Evolutionary conservation across 2,888 invertebrate species (phyloP).

Genomic region (Ecliptopera silaceata): DNA sequence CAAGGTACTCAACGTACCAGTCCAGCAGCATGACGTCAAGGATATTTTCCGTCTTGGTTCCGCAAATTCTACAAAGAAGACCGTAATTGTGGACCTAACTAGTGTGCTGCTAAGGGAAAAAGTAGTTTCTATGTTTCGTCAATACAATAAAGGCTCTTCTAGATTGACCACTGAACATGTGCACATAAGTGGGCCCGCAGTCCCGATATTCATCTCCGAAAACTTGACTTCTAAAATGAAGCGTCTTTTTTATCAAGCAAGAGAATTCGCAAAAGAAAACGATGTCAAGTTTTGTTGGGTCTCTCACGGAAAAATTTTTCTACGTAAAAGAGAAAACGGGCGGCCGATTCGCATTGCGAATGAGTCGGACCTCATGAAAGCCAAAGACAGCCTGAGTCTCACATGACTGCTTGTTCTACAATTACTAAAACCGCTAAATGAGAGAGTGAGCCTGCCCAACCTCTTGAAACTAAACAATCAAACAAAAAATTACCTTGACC

Average conservation of each 20-base stretch:
- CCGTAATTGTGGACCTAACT: background rate
- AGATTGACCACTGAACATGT: constrained; percentile 1
- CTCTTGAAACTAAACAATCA: too few relatives aligned
- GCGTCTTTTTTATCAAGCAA: background rate
- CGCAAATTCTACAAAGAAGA: background rate
- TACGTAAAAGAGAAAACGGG: background rate
- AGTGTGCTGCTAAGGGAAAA: background rate
- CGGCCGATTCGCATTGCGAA: background rate
- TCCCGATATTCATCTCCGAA: constrained; percentile 1
- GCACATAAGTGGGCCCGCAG: background rate
- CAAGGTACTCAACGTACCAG: background rate
- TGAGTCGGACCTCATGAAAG: background rate
- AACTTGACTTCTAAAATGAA: constrained; percentile 1
- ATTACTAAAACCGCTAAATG: too few relatives aligned
- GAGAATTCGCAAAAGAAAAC: background rate
- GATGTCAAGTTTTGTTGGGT: constrained; percentile 3
- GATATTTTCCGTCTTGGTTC: background rate
- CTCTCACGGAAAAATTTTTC: background rate
- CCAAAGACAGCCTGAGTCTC: background rate
- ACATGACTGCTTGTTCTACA: background rate
- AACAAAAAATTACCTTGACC: too few relatives aligned
- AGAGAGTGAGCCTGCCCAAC: too few relatives aligned
- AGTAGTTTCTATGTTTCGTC: background rate
- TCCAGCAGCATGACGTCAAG: background rate
- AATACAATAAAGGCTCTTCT: background rate